Evolutionary conservation across 2,888 invertebrate species (phyloP).

Genomic region (Himalopsyche anomala): DNA sequence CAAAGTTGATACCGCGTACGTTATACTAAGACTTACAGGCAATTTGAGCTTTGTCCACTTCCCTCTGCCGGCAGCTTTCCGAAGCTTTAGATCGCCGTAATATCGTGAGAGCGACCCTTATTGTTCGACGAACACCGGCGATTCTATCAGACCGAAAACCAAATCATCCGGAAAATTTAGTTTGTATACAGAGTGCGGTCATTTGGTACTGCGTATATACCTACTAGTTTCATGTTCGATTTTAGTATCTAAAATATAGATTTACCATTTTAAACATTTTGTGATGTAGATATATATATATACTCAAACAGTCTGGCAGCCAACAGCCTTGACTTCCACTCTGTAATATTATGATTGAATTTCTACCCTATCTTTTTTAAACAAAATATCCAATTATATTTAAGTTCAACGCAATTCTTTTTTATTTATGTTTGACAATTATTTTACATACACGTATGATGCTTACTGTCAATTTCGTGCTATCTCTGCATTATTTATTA

Average conservation of each 20-base stretch:
- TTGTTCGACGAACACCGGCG: conserved; percentile 36
- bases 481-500: too few species aligned
- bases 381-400: too few species aligned
- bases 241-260: neutral
- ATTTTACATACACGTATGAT: too few species aligned
- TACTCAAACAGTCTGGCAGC: too few species aligned
- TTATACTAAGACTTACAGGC: conserved; percentile 24
- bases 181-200: conserved; percentile 61
- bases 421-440: too few species aligned
- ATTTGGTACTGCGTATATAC: neutral
- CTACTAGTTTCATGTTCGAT: neutral
- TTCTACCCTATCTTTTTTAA: too few species aligned
- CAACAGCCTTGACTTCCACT: too few species aligned
- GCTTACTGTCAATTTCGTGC: too few species aligned
- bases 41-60: conserved; percentile 31
- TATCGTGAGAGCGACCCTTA: conserved; percentile 10
- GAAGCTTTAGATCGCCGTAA: conserved; percentile 10
- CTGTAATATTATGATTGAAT: too few species aligned
- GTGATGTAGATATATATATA: too few species aligned
- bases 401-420: too few species aligned
- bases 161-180: conserved; percentile 64
- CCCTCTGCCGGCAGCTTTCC: neutral
- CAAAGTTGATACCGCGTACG: conserved; percentile 17
- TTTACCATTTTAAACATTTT: too few species aligned
- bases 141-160: conserved; percentile 40